A percentile compares a stretch with the other conserved stretches of the same genome.
These are phyloP conservation scores for Calonectris borealis DNA, from an alignment of 2,113 vertebrate genomes.

Conservation along the genomic window DNA sequence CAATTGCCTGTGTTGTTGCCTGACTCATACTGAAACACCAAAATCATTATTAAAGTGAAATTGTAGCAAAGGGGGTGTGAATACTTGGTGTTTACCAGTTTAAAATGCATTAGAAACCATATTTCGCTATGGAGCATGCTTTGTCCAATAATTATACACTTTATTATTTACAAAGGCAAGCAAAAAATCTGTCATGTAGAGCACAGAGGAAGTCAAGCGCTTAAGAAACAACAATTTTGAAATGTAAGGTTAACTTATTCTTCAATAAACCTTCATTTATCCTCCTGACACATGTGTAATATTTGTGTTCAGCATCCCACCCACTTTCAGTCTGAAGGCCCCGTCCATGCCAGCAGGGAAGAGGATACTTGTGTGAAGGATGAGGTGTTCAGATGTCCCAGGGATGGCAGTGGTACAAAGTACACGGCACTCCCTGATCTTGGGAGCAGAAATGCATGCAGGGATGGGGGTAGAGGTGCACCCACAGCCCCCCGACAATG, in stretches of 20 bases:
- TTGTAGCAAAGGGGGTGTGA: not conserved
- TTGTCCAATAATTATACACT: not conserved
- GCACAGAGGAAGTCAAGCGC: not conserved
- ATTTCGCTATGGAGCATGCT: not conserved
- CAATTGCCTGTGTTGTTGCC: constrained; percentile 12
- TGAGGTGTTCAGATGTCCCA: not conserved
- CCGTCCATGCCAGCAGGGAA: accelerated
- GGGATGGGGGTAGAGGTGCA: not conserved
- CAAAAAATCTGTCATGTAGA: not conserved
- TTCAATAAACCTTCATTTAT: not conserved
- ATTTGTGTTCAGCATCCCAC: not conserved
- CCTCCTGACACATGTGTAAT: not conserved
- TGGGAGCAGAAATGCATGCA: not conserved
- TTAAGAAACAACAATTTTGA: not conserved
- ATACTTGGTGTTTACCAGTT: not conserved
- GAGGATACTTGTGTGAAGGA: not conserved
- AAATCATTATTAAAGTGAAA: constrained; percentile 16
- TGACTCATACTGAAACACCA: constrained; percentile 45
- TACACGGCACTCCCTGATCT: accelerated
- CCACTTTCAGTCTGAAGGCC: not conserved
- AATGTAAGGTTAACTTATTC: not conserved
- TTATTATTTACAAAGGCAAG: not conserved
- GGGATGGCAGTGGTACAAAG: not conserved
- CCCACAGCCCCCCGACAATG: not conserved
- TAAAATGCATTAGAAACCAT: not conserved